Evolutionary conservation across 2,797 vertebrate genomes (phyloP).

Genomic region (Chromobotia macracanthus): DNA sequence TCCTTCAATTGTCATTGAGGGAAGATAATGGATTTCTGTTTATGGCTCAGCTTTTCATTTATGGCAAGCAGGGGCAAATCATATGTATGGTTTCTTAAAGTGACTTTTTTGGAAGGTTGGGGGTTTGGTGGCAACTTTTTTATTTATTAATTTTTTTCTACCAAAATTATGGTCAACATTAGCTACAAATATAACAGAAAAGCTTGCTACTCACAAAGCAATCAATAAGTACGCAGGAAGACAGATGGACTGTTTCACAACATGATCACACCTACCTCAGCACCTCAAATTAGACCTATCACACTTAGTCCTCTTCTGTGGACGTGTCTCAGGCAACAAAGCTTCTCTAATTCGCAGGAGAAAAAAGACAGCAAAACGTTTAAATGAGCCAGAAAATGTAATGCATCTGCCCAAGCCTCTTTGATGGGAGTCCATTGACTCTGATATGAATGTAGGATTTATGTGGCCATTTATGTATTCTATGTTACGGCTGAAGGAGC

Average conservation of each 20-base stretch:
- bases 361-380: constrained; percentile 58
- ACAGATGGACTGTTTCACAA: constrained; percentile 57
- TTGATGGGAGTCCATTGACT: constrained; percentile 75
- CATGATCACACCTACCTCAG: constrained; percentile 60
- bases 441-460: constrained; percentile 72
- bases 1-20: constrained; percentile 52
- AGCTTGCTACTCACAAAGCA: constrained; percentile 22
- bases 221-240: constrained; percentile 43
- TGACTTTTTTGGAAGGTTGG: constrained; percentile 15
- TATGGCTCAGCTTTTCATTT: constrained; percentile 38
- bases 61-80: constrained; percentile 34
- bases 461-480: constrained; percentile 70
- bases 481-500: constrained; percentile 67
- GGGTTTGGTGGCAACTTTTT: background rate
- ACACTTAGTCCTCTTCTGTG: constrained; percentile 59
- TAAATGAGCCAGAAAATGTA: constrained; percentile 80
- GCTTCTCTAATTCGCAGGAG: constrained; percentile 75
- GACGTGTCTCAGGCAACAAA: constrained; percentile 68
- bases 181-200: constrained; percentile 1
- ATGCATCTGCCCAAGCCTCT: constrained; percentile 74
- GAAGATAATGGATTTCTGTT: constrained; percentile 39
- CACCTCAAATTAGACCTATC: constrained; percentile 56
- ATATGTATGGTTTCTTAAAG: constrained; percentile 43
- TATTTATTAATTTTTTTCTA: constrained; percentile 13
- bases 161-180: constrained; percentile 9